These are phyloP conservation scores for Riptortus pedestris DNA, from an alignment of 1,140 invertebrate genomes.

Conservation along the genomic window DNA sequence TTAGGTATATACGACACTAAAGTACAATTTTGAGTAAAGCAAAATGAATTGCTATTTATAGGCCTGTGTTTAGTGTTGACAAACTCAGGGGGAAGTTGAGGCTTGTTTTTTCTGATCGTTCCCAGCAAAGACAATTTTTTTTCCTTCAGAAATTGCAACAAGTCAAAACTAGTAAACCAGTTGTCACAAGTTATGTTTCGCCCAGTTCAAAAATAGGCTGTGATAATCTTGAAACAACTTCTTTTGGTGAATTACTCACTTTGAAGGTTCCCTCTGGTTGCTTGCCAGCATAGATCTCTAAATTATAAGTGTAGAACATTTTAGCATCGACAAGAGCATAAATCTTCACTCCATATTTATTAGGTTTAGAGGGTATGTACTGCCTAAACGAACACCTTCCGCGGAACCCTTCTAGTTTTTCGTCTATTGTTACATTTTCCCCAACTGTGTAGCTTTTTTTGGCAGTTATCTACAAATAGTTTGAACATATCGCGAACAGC, in stretches of 20 bases:
- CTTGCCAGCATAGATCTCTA: constrained; percentile 36
- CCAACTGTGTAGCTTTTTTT: constrained; percentile 15
- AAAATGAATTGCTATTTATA: neutral
- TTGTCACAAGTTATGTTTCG: constrained; percentile 34
- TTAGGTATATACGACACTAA: neutral
- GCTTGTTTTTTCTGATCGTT: constrained; percentile 34
- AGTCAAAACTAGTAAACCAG: constrained; percentile 28
- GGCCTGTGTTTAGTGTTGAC: neutral
- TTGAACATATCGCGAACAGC: constrained; percentile 36
- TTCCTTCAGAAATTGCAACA: constrained; percentile 29
- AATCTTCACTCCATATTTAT: constrained; percentile 37
- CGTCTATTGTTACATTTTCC: constrained; percentile 37
- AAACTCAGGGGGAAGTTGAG: constrained; percentile 36
- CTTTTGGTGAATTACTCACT: constrained; percentile 32
- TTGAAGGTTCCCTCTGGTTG: constrained; percentile 35
- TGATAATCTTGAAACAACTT: constrained; percentile 31
- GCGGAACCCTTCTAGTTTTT: constrained; percentile 37
- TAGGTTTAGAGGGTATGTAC: constrained; percentile 38
- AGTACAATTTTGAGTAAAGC: too few relatives aligned
- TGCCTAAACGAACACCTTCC: constrained; percentile 37
- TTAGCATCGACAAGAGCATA: constrained; percentile 30
- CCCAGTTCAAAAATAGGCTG: constrained; percentile 28
- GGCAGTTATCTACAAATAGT: constrained; percentile 34
- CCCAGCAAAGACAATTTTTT: constrained; percentile 35
- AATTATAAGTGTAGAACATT: constrained; percentile 34